Conservation (phyloP, 2,797 vertebrate genomes). For the Siniperca undulata region DNA sequence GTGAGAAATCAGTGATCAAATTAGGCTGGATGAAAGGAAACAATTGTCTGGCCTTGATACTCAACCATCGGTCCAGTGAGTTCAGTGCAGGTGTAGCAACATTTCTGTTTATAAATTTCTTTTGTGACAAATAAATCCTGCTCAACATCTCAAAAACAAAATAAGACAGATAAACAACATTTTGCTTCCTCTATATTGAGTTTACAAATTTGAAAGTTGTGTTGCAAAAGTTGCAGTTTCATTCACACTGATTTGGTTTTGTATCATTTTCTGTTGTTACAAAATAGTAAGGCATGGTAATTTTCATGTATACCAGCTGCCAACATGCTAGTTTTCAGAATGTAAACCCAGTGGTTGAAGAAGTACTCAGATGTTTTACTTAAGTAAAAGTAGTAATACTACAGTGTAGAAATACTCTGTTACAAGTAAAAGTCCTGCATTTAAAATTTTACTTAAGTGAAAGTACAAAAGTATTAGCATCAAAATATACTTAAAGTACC, state of each 20-base stretch:
- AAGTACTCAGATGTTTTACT: too few species aligned
- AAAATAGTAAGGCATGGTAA: background rate
- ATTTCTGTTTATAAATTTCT: background rate
- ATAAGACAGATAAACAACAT: background rate
- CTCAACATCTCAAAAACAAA: background rate
- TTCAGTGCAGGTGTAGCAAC: background rate
- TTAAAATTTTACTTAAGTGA: too few species aligned
- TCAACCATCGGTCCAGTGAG: background rate
- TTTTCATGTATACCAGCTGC: background rate
- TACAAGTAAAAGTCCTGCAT: too few species aligned
- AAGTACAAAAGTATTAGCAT: too few species aligned
- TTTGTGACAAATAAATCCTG: background rate
- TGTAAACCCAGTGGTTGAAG: too few species aligned
- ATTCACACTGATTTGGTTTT: background rate
- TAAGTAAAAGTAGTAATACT: too few species aligned
- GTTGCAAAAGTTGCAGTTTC: background rate
- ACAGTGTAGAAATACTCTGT: too few species aligned
- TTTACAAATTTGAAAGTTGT: background rate
- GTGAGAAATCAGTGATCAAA: constrained; percentile 17
- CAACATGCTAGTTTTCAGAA: background rate
- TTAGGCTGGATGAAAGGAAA: constrained; percentile 1
- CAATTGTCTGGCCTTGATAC: background rate
- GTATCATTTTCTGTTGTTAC: background rate
- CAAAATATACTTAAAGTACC: too few species aligned
- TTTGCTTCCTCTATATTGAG: background rate